phyloP scores from a whole-genome alignment of 2,888 invertebrate species.

The Lasioglossum figueresi region DNA sequence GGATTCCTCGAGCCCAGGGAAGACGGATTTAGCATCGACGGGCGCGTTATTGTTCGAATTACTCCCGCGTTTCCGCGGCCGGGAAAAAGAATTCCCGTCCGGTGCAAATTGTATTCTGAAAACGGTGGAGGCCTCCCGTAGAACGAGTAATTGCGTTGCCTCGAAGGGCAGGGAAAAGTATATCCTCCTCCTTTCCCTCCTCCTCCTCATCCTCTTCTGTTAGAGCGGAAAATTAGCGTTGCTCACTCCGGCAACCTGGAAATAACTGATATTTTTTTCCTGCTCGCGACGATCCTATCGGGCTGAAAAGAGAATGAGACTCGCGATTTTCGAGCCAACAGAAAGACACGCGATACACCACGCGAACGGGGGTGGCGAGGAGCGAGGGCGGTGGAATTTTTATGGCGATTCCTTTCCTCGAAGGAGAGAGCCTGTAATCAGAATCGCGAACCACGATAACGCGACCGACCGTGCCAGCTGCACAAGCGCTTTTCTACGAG shows the following conservation, averaged over 20 bases:
- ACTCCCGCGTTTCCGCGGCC: not conserved
- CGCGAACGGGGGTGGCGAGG: not conserved
- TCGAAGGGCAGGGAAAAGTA: not conserved
- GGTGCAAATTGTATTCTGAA: not conserved
- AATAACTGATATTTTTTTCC: conserved; percentile 37
- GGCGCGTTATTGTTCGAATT: conserved; percentile 43
- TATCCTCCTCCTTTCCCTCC: not conserved
- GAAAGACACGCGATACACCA: conserved; percentile 45
- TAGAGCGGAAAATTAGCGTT: conserved; percentile 57
- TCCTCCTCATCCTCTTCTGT: conserved; percentile 8
- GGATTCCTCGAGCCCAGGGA: conserved; percentile 13
- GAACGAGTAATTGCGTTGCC: conserved; percentile 17
- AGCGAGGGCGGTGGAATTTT: conserved; percentile 35
- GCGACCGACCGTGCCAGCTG: not conserved
- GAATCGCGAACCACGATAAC: conserved; percentile 36
- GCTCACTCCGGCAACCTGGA: conserved; percentile 28
- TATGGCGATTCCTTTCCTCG: conserved; percentile 43
- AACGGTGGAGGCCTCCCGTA: not conserved
- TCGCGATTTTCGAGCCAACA: not conserved
- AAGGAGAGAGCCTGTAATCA: conserved; percentile 40
- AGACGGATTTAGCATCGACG: conserved; percentile 52
- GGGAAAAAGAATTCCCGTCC: not conserved
- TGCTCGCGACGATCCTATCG: conserved; percentile 53
- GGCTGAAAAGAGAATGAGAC: not conserved
- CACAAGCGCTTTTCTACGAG: not conserved